Base-by-base conservation (phyloP, 2,888 invertebrate species). In the Lasioglossum calceatum region DNA sequence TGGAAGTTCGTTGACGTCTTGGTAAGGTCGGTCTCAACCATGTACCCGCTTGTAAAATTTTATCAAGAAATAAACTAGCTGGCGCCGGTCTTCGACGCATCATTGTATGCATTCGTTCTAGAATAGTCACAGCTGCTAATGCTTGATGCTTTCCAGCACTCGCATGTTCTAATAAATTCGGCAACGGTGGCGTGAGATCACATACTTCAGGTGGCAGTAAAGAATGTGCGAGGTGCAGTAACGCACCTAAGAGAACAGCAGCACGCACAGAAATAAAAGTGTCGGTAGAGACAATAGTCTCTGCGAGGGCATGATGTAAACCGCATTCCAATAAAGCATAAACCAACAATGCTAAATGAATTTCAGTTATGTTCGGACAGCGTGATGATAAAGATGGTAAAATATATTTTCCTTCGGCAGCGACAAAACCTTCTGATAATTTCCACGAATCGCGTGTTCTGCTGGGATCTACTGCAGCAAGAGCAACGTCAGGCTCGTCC, bases 381-480 rank as follows among this genome's bases (percentile, higher is more conserved):
- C 96, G 97, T 90, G 97, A 97, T 77, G 98, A 97, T 87, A 98
- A 96, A 94, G 98, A 98, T 87, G 99, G 98, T 95, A 99, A 95
- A 92, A 99, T 97, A 80, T 97, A 97, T 84, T 97, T 97, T 74
- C 98, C 99, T 96, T 99, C 99, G 82, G 98, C 98, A 23, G 98
- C 98, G n/a, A 99, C 98, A 95, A 99, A 99, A 58, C 99, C 99
- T 95, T 99, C 99, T 92, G 97, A 97, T 44, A 99, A 95, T 91
- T 98, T 97, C 99, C 99, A 99, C 0, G 97, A 96, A 89, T 98
- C 98, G 95, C 97, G 96, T 88, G 96, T 95, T 72, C 96, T 95
- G 79, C 93, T 93, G 4, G 98, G 98, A 96, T 99, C 98, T 86
- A 98, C 97, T 67, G 98, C 98, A 89, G 97, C 97, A 88, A 99